Evolutionary conservation across 2,797 vertebrate species (phyloP), one percentile per base, ranked within the genome.

Genomic region (Apogon talboti): DNA sequence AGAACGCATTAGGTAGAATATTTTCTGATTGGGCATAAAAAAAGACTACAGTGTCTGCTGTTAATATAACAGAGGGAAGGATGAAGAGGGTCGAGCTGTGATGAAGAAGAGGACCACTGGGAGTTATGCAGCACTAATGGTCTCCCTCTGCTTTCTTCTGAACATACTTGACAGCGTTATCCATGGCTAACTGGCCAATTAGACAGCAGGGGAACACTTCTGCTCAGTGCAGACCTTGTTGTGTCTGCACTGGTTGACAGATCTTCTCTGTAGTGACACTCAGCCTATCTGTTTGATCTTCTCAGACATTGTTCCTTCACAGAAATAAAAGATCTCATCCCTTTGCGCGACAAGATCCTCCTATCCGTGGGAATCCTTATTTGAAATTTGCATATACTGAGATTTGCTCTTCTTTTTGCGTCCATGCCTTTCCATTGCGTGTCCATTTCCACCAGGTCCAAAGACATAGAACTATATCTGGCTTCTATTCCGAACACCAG

Each of bases 101-200:
- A 74, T 76, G 44, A 86, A 74, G 71, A 70, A 46, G 43, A 69
- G 19, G 61, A 63, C 66, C 43, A 53, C 56, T 59, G 68, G 70
- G 63, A 74, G 70, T 78, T 64, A 11, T 16, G 30, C 64, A 45
- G 59, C 74, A 66, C 67, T 83, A 86, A 90, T 85, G 71, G 80
- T 65, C 72, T 83, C 71, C 54, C 35, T 42, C 35, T 19, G 59
- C 66, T 76, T 69, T 63, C 72, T 41, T 77, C 71, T 76, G 69
- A 83, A 82, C 43, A 56, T 57, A 77, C 77, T 82, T 80, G 81
- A 89, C 85, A 83, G 77, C 6, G 70, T 79, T 76, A 46, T 83
- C 68, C 49, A 14, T 53, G 56, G 81, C 78, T 90, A 89, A 85
- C 76, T 60, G 68, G 79, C 88, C 89, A 91, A 91, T 91, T 91